Evolutionary conservation across 1,140 invertebrate genomes (phyloP), one percentile per base, ranked within the genome.

Genomic region (Apis laboriosa): DNA sequence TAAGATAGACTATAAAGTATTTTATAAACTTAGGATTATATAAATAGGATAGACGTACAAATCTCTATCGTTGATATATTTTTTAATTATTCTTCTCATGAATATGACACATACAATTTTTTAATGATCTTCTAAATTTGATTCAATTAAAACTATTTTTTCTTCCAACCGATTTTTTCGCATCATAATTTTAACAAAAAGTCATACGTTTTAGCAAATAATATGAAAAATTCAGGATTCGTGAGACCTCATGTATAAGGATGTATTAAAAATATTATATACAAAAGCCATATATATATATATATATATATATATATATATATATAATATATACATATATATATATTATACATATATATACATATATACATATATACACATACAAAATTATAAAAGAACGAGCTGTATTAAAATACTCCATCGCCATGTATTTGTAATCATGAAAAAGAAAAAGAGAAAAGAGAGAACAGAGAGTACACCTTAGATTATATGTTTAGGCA

Each of bases 361-460:
- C 89, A 85, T 76, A 89, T 86, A 90, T n/a, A 87, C 83, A 84
- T 77, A 81, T 77, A 83, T 53, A 71, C 66, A 88, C 84, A 92
- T 86, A 92, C 80, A 89, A 84, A 89, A 81, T 87, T 81, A 88
- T 90, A 87, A 89, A 78, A 90, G 85, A 90, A 92, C 86, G 90
- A 94, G 90, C 91, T 92, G 91, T 93, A 93, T 91, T 93, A 91
- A 93, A 81, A 93, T 93, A 93, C 88, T 92, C 93, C 89, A 92
- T 85, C 90, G 92, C 91, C 92, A 94, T 86, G 90, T 93, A 93
- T 84, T 92, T 91, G 89, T 93, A 93, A 92, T 68, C 92, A 88
- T 85, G 90, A 91, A 83, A 55, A 82, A 64, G 73, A 79, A 81
- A 77, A 51, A 70, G 15, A 19, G 63, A 79, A 43, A 49, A 83